Percentiles rank a stretch among this genome's conserved stretches.
Evolutionary conservation across 30 jellyfish, hydroid and myxozoan genomes (phyloP).

Genomic region (Pseudorhiza aurosa): DNA sequence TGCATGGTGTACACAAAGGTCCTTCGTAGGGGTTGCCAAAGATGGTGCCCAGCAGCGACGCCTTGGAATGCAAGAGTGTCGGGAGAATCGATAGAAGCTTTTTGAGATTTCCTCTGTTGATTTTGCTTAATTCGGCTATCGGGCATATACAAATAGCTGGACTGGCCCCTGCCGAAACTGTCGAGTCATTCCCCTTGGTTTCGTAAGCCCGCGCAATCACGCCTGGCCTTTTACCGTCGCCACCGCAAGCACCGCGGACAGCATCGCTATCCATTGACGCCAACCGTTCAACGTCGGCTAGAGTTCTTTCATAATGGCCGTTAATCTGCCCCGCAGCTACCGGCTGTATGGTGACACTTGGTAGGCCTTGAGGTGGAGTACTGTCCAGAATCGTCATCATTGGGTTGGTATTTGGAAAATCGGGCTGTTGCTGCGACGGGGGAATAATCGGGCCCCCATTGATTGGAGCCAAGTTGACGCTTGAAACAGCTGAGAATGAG

Average conservation of each 20-base stretch:
- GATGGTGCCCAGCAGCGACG: constrained; percentile 12
- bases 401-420: background rate
- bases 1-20: background rate
- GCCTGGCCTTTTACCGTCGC: background rate
- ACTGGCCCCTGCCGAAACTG: background rate
- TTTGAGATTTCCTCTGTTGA: background rate
- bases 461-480: background rate
- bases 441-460: background rate
- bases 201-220: too few relatives aligned
- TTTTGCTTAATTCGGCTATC: background rate
- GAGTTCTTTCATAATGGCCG: background rate
- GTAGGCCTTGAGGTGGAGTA: background rate
- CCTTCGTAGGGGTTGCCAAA: constrained; percentile 7
- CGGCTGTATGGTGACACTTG: background rate
- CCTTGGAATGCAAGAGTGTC: background rate
- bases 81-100: background rate
- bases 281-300: background rate
- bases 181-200: too few relatives aligned
- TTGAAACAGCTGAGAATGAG: background rate
- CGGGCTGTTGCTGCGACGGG: background rate
- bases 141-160: background rate
- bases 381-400: background rate
- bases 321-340: background rate
- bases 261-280: background rate
- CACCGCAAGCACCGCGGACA: background rate